Percentiles rank a stretch among this genome's conserved stretches.
phyloP scores from a whole-genome alignment of 2,888 invertebrate species.

The Acheta domesticus region DNA sequence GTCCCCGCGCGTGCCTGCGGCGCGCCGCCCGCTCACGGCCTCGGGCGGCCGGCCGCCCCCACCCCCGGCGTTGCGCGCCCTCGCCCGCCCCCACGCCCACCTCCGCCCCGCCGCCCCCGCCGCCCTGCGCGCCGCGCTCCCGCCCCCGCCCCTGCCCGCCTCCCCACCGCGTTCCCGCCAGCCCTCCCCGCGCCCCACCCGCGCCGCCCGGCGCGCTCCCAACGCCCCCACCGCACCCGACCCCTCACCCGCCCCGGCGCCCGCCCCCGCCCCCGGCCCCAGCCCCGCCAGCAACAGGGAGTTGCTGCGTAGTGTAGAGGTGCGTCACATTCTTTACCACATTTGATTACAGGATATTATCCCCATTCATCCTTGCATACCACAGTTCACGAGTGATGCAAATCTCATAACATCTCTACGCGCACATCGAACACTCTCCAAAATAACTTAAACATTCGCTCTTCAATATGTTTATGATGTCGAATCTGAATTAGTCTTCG shows the following conservation, averaged over 20 bases:
- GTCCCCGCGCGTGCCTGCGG: background rate
- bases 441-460: too few relatives aligned
- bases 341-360: too few relatives aligned
- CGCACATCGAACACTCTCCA: too few relatives aligned
- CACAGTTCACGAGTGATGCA: too few relatives aligned
- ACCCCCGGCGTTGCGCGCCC: background rate
- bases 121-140: background rate
- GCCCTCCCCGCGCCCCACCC: background rate
- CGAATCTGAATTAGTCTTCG: too few relatives aligned
- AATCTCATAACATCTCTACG: too few relatives aligned
- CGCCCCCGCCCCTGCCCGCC: background rate
- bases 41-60: background rate
- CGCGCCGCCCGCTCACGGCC: background rate
- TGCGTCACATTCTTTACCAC: background rate
- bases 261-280: background rate
- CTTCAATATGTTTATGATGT: too few relatives aligned
- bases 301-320: background rate
- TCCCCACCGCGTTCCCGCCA: background rate
- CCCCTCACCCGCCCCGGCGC: background rate
- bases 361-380: too few relatives aligned
- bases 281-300: background rate
- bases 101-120: background rate
- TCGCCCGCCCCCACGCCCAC: background rate
- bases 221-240: background rate
- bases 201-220: background rate